phyloP scores from a whole-genome alignment of 2,113 vertebrate genomes.

The Clupea harengus region DNA sequence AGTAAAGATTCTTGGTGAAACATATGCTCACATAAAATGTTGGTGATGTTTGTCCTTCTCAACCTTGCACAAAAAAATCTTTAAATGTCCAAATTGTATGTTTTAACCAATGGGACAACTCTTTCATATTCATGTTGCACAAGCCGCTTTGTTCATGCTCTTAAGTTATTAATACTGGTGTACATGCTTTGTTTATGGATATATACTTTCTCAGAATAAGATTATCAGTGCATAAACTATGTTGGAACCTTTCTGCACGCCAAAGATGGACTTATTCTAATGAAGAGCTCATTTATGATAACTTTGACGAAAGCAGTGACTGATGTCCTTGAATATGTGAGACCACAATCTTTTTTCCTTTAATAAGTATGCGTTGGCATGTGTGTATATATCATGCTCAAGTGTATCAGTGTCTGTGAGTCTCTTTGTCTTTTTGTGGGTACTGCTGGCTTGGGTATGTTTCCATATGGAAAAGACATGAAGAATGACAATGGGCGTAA shows the following conservation, averaged over 20 bases:
- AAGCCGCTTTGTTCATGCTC: no score
- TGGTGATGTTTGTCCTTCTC: not conserved
- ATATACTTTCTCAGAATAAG: not conserved
- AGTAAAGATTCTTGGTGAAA: not conserved
- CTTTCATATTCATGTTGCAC: no score
- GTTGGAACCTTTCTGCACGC: not conserved
- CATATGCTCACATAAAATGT: not conserved
- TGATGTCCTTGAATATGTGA: not conserved
- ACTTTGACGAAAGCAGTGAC: not conserved
- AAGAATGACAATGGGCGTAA: slow-evolving; percentile 23
- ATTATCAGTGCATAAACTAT: not conserved
- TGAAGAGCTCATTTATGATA: slow-evolving; percentile 6
- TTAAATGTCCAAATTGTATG: not conserved
- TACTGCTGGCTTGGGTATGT: slow-evolving; percentile 28
- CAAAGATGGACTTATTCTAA: not conserved
- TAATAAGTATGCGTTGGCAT: slow-evolving; percentile 3
- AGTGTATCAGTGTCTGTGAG: not conserved
- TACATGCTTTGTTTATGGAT: not conserved
- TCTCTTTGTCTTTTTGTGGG: slow-evolving; percentile 7
- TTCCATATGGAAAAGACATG: slow-evolving; percentile 48
- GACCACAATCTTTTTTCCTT: not conserved
- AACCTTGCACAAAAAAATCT: not conserved
- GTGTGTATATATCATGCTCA: not conserved
- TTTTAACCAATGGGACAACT: not conserved
- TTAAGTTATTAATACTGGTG: not conserved